These are phyloP conservation scores for Eupithecia abbreviata DNA, from an alignment of 2,888 invertebrate species.

Conservation along the genomic window DNA sequence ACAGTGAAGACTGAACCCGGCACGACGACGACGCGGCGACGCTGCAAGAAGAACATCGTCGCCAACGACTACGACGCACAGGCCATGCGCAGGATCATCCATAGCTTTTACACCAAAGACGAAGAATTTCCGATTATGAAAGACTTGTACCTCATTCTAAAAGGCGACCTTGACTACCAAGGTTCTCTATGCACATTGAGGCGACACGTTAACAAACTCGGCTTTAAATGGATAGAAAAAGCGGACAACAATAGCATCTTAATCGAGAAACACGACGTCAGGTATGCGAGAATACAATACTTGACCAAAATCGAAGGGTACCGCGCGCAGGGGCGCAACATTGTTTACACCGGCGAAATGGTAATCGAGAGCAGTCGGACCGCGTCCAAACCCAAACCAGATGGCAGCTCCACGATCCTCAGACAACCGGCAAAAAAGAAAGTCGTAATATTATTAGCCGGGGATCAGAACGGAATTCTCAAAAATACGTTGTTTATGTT, in stretches of 20 bases:
- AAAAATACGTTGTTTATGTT: slow-evolving; percentile 50
- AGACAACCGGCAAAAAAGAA: slow-evolving; percentile 52
- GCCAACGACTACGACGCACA: slow-evolving; percentile 50
- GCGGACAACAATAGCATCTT: slow-evolving; percentile 52
- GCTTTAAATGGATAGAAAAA: slow-evolving; percentile 54
- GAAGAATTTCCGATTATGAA: slow-evolving; percentile 54
- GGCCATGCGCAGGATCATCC: slow-evolving; percentile 50
- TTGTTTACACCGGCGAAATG: slow-evolving; percentile 52
- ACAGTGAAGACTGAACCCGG: slow-evolving; percentile 46
- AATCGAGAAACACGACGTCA: slow-evolving; percentile 52
- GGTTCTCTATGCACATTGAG: slow-evolving; percentile 52
- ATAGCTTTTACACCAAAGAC: slow-evolving; percentile 52
- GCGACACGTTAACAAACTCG: slow-evolving; percentile 50
- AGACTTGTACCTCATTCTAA: slow-evolving; percentile 51
- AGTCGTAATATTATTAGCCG: slow-evolving; percentile 49
- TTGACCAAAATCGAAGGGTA: slow-evolving; percentile 51
- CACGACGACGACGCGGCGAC: slow-evolving; percentile 37
- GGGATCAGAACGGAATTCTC: slow-evolving; percentile 47
- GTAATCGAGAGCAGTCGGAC: slow-evolving; percentile 50
- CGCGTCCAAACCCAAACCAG: slow-evolving; percentile 50
- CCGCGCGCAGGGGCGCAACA: slow-evolving; percentile 47
- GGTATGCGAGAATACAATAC: slow-evolving; percentile 51
- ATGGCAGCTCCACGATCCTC: slow-evolving; percentile 49
- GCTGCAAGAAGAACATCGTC: slow-evolving; percentile 47
- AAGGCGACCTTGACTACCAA: slow-evolving; percentile 53